Evolutionary conservation across 2,888 invertebrate species (phyloP).

Genomic region (Drosophila algonquin): DNA sequence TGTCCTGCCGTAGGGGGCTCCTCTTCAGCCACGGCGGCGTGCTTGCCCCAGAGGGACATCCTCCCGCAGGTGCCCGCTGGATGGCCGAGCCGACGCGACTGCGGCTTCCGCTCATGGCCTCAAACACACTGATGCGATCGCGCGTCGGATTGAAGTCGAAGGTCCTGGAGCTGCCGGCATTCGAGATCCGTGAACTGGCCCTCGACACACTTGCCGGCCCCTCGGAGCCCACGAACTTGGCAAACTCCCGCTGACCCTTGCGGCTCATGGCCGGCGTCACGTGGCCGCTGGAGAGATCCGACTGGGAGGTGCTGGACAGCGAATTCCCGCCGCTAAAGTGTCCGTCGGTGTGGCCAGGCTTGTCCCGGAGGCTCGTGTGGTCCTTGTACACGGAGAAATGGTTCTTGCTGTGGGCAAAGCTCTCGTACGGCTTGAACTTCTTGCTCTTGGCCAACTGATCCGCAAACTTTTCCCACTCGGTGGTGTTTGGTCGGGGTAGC

Average conservation of each 20-base stretch:
- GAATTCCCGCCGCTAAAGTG: slow-evolving; percentile 69
- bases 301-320: slow-evolving; percentile 63
- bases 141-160: slow-evolving; percentile 78
- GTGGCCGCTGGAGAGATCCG: slow-evolving; percentile 71
- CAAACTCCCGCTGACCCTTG: slow-evolving; percentile 67
- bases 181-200: slow-evolving; percentile 65
- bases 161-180: slow-evolving; percentile 50
- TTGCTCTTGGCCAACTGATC: slow-evolving; percentile 78
- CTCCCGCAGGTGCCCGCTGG: slow-evolving; percentile 26
- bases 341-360: slow-evolving; percentile 65
- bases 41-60: slow-evolving; percentile 52
- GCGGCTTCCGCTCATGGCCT: slow-evolving; percentile 25
- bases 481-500: slow-evolving; percentile 69
- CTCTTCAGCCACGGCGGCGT: slow-evolving; percentile 49
- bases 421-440: slow-evolving; percentile 80
- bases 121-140: slow-evolving; percentile 61
- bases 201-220: slow-evolving; percentile 65
- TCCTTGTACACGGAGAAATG: slow-evolving; percentile 70
- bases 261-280: slow-evolving; percentile 58
- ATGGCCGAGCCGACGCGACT: slow-evolving; percentile 39
- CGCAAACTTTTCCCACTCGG: slow-evolving; percentile 82
- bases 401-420: slow-evolving; percentile 63
- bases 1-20: slow-evolving; percentile 19
- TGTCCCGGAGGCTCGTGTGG: slow-evolving; percentile 64
- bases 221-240: slow-evolving; percentile 67